Evolutionary conservation across 2,888 invertebrate genomes (phyloP), one percentile per base, ranked within the genome.

Genomic region (Gandaritis pyraliata): DNA sequence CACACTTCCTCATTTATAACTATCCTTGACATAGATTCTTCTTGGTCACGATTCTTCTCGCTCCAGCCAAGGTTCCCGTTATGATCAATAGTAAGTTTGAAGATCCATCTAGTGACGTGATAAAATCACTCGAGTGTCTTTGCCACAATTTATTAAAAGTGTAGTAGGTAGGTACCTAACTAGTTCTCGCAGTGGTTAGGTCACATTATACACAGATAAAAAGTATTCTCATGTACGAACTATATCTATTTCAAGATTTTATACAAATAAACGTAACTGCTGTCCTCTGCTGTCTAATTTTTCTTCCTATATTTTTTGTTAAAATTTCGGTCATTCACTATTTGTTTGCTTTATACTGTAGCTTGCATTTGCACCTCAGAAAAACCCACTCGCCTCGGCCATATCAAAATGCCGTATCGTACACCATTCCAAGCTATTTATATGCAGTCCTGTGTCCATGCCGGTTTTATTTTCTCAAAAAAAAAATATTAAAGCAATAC

Each of bases 351-450:
- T 41, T 41, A 15, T n/a, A 29, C 5, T 23, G 10, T 64, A 51
- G 68, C 55, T 48, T 57, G 57, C 45, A 62, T 70, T 72, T 72
- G 69, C 55, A 68, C 66, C 66, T 56, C 61, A 51, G 51, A 18
- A 53, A 68, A 58, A 56, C 52, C 66, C 67, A 72, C 70, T 72
- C 64, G 61, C 58, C 23, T 23, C 38, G n/a, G 12, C n/a, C 43
- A 16, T 74, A 73, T 74, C 65, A 71, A 75, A 77, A 72, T 69
- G 68, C 68, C 65, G 69, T 72, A 75, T 69, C 70, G 64, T 70
- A 68, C 72, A 53, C 66, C 65, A 65, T 53, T 66, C 66, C 65
- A 48, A 63, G 72, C 69, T 79, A 79, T 79, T 77, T 77, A 71
- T 76, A 73, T 65, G 66, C 62, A 66, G 63, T 46, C 66, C 59